phyloP scores from a whole-genome alignment of 2,797 vertebrate species.

The Siniperca obscura region DNA sequence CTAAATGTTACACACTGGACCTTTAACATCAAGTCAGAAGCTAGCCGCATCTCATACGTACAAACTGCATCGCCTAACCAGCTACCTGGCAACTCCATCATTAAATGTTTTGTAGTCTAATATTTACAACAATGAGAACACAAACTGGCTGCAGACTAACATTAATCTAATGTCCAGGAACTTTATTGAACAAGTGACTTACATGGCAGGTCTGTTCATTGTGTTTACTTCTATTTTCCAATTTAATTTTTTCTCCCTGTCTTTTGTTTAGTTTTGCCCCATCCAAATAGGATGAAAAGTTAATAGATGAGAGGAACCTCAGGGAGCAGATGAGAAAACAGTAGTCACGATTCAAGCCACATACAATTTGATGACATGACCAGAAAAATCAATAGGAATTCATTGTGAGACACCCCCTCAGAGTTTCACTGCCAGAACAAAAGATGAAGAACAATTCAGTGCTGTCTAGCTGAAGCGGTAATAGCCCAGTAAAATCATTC shows the following conservation, averaged over 20 bases:
- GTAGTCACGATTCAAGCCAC: conserved; percentile 71
- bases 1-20: no score
- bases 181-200: conserved; percentile 24
- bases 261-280: conserved; percentile 55
- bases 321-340: conserved; percentile 73
- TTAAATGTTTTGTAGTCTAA: not conserved
- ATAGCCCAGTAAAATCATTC: conserved; percentile 70
- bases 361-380: conserved; percentile 76
- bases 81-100: not conserved
- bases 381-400: conserved; percentile 82
- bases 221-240: conserved; percentile 41
- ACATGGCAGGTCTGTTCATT: conserved; percentile 13
- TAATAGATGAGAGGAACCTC: conserved; percentile 67
- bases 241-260: conserved; percentile 33
- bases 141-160: conserved; percentile 3
- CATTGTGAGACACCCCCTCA: conserved; percentile 72
- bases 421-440: conserved; percentile 69
- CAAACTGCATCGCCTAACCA: not conserved
- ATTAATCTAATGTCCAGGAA: conserved; percentile 20
- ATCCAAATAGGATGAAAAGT: conserved; percentile 70
- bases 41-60: not conserved
- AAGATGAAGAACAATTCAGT: conserved; percentile 68
- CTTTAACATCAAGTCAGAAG: not conserved
- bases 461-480: conserved; percentile 62
- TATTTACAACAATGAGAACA: conserved; percentile 3